phyloP scores from a whole-genome alignment of 2,888 invertebrate genomes.

The Rhingia rostrata region DNA sequence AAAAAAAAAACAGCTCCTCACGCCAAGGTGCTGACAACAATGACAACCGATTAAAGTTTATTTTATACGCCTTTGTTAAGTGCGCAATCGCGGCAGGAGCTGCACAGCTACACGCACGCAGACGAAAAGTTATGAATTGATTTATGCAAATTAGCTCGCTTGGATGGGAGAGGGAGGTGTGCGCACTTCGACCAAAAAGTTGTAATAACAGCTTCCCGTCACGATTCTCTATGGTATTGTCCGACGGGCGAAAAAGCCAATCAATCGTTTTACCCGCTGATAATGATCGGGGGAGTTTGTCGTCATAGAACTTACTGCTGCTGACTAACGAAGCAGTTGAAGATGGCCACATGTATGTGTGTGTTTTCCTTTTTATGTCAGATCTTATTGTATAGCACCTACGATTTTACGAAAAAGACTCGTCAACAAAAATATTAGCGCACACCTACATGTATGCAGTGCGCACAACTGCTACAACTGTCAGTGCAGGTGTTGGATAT shows the following conservation, averaged over 20 bases:
- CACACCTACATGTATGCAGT: constrained; percentile 36
- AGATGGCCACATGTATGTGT: constrained; percentile 29
- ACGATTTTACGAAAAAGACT: constrained; percentile 58
- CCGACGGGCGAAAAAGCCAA: constrained; percentile 73
- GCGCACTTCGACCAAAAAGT: constrained; percentile 59
- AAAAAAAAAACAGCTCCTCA: constrained; percentile 68
- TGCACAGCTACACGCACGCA: constrained; percentile 5
- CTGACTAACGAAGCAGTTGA: constrained; percentile 22
- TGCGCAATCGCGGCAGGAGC: constrained; percentile 39
- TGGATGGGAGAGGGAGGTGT: constrained; percentile 43
- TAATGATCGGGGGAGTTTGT: constrained; percentile 47
- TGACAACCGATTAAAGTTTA: constrained; percentile 74
- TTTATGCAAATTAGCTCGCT: constrained; percentile 67
- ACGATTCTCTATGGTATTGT: constrained; percentile 75
- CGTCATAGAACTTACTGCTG: constrained; percentile 38
- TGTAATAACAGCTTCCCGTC: constrained; percentile 77
- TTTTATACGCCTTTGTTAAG: constrained; percentile 70
- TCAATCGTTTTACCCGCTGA: constrained; percentile 71
- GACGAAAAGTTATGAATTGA: constrained; percentile 73
- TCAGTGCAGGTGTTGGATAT: constrained; percentile 73
- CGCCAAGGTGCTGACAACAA: constrained; percentile 74
- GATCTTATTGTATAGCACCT: constrained; percentile 44
- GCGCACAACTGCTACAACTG: constrained; percentile 58
- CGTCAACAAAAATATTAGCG: constrained; percentile 53
- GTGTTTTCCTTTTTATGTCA: constrained; percentile 36